Base-by-base conservation (phyloP, 2,888 invertebrate genomes). In the Oligia latruncula region DNA sequence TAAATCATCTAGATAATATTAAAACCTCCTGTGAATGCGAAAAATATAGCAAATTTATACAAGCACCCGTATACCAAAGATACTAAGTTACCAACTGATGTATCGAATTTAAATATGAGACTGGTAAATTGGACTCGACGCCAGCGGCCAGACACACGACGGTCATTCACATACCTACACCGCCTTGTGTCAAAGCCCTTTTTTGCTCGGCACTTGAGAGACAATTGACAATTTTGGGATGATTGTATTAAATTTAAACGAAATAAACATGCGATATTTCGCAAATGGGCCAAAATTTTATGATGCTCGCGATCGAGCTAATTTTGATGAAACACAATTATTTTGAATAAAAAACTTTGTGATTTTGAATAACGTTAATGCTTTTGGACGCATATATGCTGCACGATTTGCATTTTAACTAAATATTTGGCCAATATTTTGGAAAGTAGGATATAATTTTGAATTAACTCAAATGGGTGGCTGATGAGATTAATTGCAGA, bases 71-170 rank as follows among this genome's bases (percentile, higher is more conserved):
- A 60, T 46, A 66, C 17, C 46, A 68, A 80, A 67, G 35, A 78
- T 71, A 66, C 46, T 23, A 43, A 67, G 40, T 75, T 64, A 77
- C 23, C 20, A 49, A 64, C 23, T 23, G 40, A 71, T 40, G 66
- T 64, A 67, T 64, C 29, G 66, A 85, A 88, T 82, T 87, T 81
- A 78, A 88, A 82, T 80, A 81, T 80, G 74, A 60, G 66, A 74
- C 80, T 66, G 55, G 84, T 84, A 86, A 87, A 84, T 87, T 89
- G 82, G 75, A 77, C 55, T 80, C 68, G 80, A 78, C 77, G 74
- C 79, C 35, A 35, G 35, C 35, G 35, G 35, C 35, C 87, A 84
- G 82, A 80, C 82, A 68, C 55, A 70, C 29, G 73, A 35, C 65
- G 78, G 80, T 77, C 81, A 77, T 83, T 80, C 74, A 87, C 67